A percentile compares a stretch with the other conserved stretches of the same genome.
Conservation (phyloP, 1,140 invertebrate species). For the Carposina sasakii region DNA sequence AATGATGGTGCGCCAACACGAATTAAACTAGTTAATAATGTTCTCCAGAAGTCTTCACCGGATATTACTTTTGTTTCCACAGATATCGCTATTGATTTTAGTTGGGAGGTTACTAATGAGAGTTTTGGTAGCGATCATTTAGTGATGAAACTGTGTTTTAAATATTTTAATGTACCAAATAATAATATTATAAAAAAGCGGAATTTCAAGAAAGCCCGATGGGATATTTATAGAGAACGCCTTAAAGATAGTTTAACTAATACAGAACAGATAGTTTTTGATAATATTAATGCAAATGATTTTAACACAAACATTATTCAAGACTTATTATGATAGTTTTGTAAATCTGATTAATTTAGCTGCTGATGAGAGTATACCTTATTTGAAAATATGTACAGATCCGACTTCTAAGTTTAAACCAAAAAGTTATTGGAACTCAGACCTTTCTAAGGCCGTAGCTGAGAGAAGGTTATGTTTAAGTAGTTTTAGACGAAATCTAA, state of each 20-base stretch:
- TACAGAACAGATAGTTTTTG: too few relatives aligned
- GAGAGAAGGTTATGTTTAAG: neutral
- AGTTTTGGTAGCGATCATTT: too few relatives aligned
- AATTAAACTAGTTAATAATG: conserved; percentile 3
- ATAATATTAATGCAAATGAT: neutral
- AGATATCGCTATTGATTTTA: too few relatives aligned
- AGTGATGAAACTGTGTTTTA: too few relatives aligned
- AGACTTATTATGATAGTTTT: neutral
- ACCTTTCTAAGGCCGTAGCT: neutral
- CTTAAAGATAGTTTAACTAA: too few relatives aligned
- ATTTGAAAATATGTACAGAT: neutral
- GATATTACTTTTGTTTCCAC: too few relatives aligned
- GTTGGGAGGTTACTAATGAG: too few relatives aligned
- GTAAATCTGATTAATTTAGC: neutral
- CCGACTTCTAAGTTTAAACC: neutral
- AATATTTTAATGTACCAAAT: too few relatives aligned
- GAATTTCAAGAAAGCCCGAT: too few relatives aligned
- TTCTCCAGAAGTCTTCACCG: neutral
- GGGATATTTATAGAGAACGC: too few relatives aligned
- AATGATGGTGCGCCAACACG: conserved; percentile 5
- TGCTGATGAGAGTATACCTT: neutral
- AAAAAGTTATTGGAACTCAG: conserved; percentile 1
- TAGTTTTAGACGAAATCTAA: neutral
- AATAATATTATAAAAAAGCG: too few relatives aligned
- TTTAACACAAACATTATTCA: neutral